Conservation (phyloP, 2,113 vertebrate genomes). For the Albula glossodonta region DNA sequence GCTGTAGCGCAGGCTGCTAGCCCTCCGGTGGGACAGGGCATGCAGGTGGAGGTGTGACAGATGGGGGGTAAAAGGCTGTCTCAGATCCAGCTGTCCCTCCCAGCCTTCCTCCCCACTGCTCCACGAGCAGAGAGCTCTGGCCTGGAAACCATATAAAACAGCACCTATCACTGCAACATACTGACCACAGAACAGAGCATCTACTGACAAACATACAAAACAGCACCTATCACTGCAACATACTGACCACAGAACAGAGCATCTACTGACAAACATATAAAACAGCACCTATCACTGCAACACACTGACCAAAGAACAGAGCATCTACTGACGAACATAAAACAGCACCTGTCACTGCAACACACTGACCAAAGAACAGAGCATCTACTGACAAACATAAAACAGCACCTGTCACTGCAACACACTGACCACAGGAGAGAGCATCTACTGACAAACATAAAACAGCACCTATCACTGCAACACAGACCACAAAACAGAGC, state of each 20-base stretch:
- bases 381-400: too few species aligned
- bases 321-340: background rate
- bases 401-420: too few species aligned
- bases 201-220: background rate
- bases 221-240: too few species aligned
- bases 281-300: too few species aligned
- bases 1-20: constrained; percentile 53
- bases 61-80: constrained; percentile 68
- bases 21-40: constrained; percentile 50
- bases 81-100: constrained; percentile 59
- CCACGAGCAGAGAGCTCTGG: constrained; percentile 66
- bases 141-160: constrained; percentile 42
- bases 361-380: background rate
- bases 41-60: constrained; percentile 64
- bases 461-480: too few species aligned
- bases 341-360: too few species aligned
- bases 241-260: background rate
- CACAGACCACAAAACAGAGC: too few species aligned
- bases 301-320: background rate
- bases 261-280: background rate
- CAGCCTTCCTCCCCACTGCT: constrained; percentile 50
- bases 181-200: background rate
- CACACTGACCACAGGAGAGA: too few species aligned
- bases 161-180: background rate
- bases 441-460: too few species aligned